These are phyloP conservation scores for Thomomys bottae DNA, from an alignment of 2,113 vertebrate species.

Conservation along the genomic window DNA sequence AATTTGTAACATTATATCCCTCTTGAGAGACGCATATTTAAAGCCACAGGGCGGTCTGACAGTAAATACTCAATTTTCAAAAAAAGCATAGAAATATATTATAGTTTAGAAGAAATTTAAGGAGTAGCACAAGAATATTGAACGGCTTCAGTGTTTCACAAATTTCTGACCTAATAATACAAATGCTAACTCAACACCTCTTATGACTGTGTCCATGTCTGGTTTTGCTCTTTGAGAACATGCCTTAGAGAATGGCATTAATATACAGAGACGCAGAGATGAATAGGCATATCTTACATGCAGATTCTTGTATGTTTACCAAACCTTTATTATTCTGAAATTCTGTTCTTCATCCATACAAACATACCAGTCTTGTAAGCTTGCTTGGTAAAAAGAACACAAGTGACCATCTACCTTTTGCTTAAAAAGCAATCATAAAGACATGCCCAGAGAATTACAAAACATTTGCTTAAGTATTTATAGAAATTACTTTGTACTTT, in stretches of 20 bases:
- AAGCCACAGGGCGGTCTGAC: neutral
- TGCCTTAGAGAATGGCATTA: neutral
- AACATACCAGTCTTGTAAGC: neutral
- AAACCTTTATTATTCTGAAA: neutral
- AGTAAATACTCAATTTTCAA: neutral
- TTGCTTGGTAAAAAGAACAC: neutral
- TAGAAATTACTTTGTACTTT: neutral
- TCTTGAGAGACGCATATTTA: neutral
- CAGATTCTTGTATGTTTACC: neutral
- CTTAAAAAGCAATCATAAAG: neutral
- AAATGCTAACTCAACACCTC: neutral
- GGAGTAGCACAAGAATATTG: neutral
- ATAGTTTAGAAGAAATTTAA: conserved; percentile 5
- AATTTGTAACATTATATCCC: conserved; percentile 20
- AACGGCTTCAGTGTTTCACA: neutral
- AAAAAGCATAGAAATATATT: neutral
- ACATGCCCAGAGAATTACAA: neutral
- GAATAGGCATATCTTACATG: neutral
- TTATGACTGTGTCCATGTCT: neutral
- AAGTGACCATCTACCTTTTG: neutral
- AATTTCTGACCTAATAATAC: neutral
- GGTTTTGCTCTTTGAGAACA: neutral
- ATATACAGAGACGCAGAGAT: neutral
- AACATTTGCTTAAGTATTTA: neutral
- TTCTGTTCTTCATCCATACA: neutral